Evolutionary conservation across 2,888 invertebrate genomes (phyloP).

Genomic region (Ophioninae sp.): DNA sequence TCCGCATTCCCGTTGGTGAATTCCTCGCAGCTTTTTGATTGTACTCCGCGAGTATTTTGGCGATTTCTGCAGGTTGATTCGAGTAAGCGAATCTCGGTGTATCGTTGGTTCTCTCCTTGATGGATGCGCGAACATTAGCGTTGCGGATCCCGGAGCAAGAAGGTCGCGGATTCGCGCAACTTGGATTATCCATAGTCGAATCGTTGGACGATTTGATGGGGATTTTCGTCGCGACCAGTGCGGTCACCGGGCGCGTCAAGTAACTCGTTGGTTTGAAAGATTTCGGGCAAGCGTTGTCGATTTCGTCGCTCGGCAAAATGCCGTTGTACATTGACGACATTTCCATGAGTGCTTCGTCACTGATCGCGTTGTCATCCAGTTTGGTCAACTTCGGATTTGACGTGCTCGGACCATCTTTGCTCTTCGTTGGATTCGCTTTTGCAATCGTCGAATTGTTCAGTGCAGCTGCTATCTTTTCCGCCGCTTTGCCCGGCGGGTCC

Average conservation of each 20-base stretch:
- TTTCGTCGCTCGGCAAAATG: constrained; percentile 58
- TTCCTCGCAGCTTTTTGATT: constrained; percentile 61
- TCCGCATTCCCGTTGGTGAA: constrained; percentile 18
- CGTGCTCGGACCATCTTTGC: constrained; percentile 34
- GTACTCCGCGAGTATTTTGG: constrained; percentile 72
- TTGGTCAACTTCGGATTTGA: constrained; percentile 58
- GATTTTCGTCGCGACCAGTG: constrained; percentile 33
- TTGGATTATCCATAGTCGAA: constrained; percentile 9
- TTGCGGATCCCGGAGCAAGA: neutral
- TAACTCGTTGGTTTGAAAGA: constrained; percentile 10
- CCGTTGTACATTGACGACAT: constrained; percentile 71
- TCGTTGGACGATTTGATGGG: constrained; percentile 15
- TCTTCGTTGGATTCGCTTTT: constrained; percentile 35
- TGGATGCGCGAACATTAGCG: neutral
- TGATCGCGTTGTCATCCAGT: constrained; percentile 64
- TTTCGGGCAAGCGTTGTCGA: constrained; percentile 7
- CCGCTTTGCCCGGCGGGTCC: constrained; percentile 54
- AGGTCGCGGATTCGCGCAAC: neutral
- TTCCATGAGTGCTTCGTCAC: constrained; percentile 69
- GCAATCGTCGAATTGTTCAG: constrained; percentile 2
- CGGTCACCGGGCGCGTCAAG: neutral
- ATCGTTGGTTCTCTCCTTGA: neutral
- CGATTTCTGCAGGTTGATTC: constrained; percentile 70
- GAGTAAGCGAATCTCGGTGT: constrained; percentile 30
- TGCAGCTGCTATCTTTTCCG: constrained; percentile 48